Evolutionary conservation across 2,888 invertebrate genomes (phyloP).

Genomic region (Choreutis nemorana): DNA sequence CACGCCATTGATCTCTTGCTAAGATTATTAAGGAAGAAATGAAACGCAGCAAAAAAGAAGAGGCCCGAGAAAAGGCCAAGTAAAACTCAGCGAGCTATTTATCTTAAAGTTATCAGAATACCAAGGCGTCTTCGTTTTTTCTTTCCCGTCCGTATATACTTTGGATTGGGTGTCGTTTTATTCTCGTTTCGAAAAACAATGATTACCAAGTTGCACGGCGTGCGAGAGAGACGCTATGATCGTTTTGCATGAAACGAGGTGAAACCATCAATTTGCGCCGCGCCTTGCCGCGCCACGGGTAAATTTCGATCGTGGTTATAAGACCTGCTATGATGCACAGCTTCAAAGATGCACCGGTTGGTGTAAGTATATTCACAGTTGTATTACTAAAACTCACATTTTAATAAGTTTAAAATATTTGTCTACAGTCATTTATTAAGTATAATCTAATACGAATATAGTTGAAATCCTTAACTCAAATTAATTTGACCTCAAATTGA

Average conservation of each 20-base stretch:
- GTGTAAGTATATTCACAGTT: too few species aligned
- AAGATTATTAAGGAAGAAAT: conserved; percentile 32
- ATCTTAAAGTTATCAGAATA: conserved; percentile 60
- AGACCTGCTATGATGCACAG: too few species aligned
- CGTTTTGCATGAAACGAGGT: conserved; percentile 56
- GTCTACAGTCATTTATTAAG: too few species aligned
- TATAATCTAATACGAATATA: too few species aligned
- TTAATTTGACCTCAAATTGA: too few species aligned
- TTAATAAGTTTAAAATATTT: too few species aligned
- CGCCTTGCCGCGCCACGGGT: conserved; percentile 34
- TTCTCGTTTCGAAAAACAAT: conserved; percentile 54
- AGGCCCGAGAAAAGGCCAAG: conserved; percentile 33
- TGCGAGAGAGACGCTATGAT: conserved; percentile 51
- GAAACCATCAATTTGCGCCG: conserved; percentile 57
- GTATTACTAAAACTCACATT: too few species aligned
- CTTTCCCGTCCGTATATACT: conserved; percentile 44
- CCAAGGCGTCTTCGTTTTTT: conserved; percentile 44
- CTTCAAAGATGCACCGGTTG: too few species aligned
- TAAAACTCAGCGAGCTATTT: conserved; percentile 54
- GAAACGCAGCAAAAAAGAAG: conserved; percentile 29
- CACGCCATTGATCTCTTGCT: conserved; percentile 28
- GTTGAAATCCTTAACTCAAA: too few species aligned
- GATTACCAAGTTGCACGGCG: conserved; percentile 51
- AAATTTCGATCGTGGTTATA: conserved; percentile 39
- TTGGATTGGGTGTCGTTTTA: conserved; percentile 42